Conservation (phyloP, 92 coral and sea anemone genomes). For the Parazoanthus swiftii region DNA sequence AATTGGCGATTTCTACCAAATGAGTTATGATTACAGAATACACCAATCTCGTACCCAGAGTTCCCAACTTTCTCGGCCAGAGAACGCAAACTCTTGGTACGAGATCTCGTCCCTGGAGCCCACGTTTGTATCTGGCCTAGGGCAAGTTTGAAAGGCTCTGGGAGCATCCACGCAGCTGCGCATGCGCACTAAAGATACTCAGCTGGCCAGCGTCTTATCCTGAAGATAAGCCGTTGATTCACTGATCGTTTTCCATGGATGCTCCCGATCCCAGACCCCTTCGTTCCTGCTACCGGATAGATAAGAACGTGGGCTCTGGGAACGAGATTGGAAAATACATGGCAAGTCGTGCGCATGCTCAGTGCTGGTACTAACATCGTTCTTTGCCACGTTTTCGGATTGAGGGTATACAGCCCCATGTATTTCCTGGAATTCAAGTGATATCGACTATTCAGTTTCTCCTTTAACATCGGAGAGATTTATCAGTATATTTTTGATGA, state of each 20-base stretch:
- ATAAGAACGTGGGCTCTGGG: slow-evolving; percentile 17
- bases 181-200: slow-evolving; percentile 28
- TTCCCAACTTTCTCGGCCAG: background rate
- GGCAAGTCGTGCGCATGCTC: slow-evolving; percentile 25
- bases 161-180: slow-evolving; percentile 31
- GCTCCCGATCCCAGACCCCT: background rate
- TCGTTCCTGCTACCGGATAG: background rate
- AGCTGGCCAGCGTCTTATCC: background rate
- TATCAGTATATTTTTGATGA: no score
- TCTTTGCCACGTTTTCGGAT: slow-evolving; percentile 25
- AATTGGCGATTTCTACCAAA: background rate
- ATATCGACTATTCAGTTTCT: background rate
- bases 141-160: background rate
- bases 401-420: slow-evolving; percentile 32
- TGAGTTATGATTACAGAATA: background rate
- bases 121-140: slow-evolving; percentile 4
- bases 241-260: background rate
- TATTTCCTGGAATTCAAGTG: slow-evolving; percentile 37
- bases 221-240: background rate
- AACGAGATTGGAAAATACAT: slow-evolving; percentile 12
- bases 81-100: slow-evolving; percentile 21
- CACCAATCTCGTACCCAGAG: slow-evolving; percentile 4
- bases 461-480: background rate
- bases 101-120: slow-evolving; percentile 34
- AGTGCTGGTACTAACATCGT: slow-evolving; percentile 43